Evolutionary conservation across 2,888 invertebrate species (phyloP), one percentile per base, ranked within the genome.

Genomic region (Piscicola geometra): DNA sequence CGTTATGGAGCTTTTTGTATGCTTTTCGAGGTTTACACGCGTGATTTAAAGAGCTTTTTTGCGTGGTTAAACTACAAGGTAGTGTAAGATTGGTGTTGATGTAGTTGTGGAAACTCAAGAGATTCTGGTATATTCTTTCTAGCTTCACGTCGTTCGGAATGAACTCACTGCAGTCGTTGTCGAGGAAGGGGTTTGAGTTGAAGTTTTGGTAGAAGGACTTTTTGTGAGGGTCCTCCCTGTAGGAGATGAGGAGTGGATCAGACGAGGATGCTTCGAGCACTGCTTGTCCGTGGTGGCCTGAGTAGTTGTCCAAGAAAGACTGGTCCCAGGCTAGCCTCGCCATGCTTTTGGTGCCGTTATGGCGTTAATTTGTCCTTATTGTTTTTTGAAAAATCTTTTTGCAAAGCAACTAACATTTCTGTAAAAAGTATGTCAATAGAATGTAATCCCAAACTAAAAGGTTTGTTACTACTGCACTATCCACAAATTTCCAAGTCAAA

Each of bases 321-420:
- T 73, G 73, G 41, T 73, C 73, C 73, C 73, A 73, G n/a, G 56
- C 64, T n/a, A 64, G 32, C 52, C 64, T 73, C 25, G 71, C 30
- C 71, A 71, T 71, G 50, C 25, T 71, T 32, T 41, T n/a, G n/a
- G n/a, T n/a, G n/a, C n/a, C n/a, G n/a, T n/a, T n/a, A n/a, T n/a
- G n/a, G n/a, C n/a, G n/a, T n/a, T n/a, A n/a, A n/a, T n/a, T n/a
- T n/a, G n/a, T n/a, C n/a, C n/a, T n/a, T n/a, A n/a, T n/a, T n/a
- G n/a, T n/a, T n/a, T n/a, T n/a, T n/a, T n/a, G n/a, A n/a, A n/a
- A n/a, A n/a, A n/a, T n/a, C n/a, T n/a, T n/a, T n/a, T n/a, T n/a
- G n/a, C n/a, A n/a, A n/a, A n/a, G n/a, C n/a, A n/a, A n/a, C n/a
- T n/a, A n/a, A n/a, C n/a, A n/a, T n/a, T n/a, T n/a, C n/a, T n/a